Evolutionary conservation across 2,113 vertebrate species (phyloP), one percentile per base, ranked within the genome.

Genomic region (Apodemus sylvaticus): DNA sequence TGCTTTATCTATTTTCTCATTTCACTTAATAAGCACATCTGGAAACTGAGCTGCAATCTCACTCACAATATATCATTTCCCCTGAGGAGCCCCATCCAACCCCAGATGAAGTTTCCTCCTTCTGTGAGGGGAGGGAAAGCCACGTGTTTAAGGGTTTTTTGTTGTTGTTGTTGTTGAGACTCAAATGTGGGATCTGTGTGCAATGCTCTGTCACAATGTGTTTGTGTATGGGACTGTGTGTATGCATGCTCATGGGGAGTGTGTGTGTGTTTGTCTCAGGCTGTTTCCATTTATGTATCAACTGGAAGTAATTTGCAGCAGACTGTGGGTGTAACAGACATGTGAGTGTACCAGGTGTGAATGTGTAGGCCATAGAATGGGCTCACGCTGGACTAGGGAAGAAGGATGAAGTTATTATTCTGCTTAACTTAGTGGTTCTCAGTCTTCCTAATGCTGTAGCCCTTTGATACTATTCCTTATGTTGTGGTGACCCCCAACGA

Each of bases 21-120:
- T 81, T 76, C 73, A 34, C 31, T 94, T 96, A 83, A 90, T 95
- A 96, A 96, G 24, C 11, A 20, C n/a, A 45, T 93, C 58, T 77
- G 95, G 91, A 86, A 95, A 88, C 62, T 51, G 76, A 94, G 64
- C 70, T 91, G 36, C 42, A 45, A 12, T 90, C 85, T 91, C 39
- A 48, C 42, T 93, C 78, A 89, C n/a, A 45, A 8, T 78, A 17
- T 74, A 36, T 93, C 83, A 93, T 94, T 88, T 96, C 31, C 87
- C 66, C 70, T 79, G 74, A 66, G 90, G 76, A 95, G 14, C 66
- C 29, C 8, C 1, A 60, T 76, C 29, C 68, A 87, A 2, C 36
- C 70, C 73, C 11, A 16, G 45, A 86, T 51, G 34, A 91, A 89
- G 60, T 66, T 45, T 26, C 42, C 8, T 76, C 29, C 48, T 14